Percentiles rank a stretch among this genome's conserved stretches.
Evolutionary conservation across 2,113 vertebrate genomes (phyloP).

Genomic region (Ramphastos sulfuratus): DNA sequence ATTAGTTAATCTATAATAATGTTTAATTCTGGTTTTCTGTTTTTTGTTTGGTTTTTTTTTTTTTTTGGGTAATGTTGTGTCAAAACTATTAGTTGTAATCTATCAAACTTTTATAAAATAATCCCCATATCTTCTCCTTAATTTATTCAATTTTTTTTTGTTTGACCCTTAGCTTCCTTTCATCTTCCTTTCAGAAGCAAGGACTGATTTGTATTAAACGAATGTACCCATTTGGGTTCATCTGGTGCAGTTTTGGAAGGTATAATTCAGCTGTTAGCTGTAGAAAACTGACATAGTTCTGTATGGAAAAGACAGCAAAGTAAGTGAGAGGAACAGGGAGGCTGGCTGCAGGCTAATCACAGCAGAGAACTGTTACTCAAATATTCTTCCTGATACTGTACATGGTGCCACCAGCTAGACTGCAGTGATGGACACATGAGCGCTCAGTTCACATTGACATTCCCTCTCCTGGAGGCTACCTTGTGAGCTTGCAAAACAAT

Average conservation of each 20-base stretch:
- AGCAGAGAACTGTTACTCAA: neutral
- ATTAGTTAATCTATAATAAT: neutral
- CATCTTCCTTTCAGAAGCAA: neutral
- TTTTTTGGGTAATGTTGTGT: neutral
- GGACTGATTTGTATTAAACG: neutral
- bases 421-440: neutral
- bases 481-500: neutral
- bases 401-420: neutral
- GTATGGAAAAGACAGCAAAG: neutral
- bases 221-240: neutral
- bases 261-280: neutral
- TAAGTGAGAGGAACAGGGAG: neutral
- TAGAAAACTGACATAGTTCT: neutral
- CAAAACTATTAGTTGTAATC: neutral
- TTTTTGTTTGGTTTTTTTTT: neutral
- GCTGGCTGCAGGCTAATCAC: neutral
- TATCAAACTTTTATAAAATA: neutral
- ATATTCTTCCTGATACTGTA: neutral
- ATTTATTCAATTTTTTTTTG: neutral
- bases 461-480: neutral
- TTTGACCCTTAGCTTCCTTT: neutral
- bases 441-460: neutral
- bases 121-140: neutral
- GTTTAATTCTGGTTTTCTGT: neutral
- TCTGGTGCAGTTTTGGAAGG: neutral